Percentiles rank a stretch among this genome's conserved stretches.
Conservation (phyloP, 2,888 invertebrate genomes). For the Diarsia dahlii region DNA sequence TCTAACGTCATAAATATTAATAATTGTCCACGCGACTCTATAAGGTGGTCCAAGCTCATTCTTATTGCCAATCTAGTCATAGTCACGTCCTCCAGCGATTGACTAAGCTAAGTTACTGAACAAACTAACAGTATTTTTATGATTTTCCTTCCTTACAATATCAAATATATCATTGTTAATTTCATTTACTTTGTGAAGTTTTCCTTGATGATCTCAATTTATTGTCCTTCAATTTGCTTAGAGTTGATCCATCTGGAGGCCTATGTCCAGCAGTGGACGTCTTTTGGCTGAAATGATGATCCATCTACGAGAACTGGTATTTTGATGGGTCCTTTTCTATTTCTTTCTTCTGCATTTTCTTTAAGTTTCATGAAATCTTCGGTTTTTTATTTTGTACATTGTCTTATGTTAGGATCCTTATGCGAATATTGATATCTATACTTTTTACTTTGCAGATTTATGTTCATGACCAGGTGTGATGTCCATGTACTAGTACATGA, state of each 20-base stretch:
- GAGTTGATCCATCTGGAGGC: not conserved
- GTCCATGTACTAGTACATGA: not conserved
- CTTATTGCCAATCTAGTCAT: constrained; percentile 45
- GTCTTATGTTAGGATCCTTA: not conserved
- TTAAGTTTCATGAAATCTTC: not conserved
- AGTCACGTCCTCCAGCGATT: constrained; percentile 46
- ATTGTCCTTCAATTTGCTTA: not conserved
- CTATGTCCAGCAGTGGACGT: too few relatives aligned
- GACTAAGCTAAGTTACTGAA: constrained; percentile 26
- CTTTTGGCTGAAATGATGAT: too few relatives aligned
- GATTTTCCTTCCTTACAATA: constrained; percentile 34
- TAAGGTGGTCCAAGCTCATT: constrained; percentile 36
- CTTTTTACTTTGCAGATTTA: constrained; percentile 4
- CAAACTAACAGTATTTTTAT: constrained; percentile 36
- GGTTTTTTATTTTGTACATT: not conserved
- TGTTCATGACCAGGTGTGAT: not conserved
- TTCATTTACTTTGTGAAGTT: constrained; percentile 22
- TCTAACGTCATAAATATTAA: constrained; percentile 36
- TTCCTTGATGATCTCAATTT: constrained; percentile 25
- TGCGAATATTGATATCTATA: not conserved
- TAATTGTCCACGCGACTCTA: constrained; percentile 48
- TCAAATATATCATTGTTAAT: constrained; percentile 21
- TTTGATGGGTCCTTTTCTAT: not conserved
- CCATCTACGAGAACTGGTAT: not conserved
- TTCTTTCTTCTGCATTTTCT: not conserved